Base-by-base conservation (phyloP, 1,140 invertebrate genomes). In the Drosophila cardini region DNA sequence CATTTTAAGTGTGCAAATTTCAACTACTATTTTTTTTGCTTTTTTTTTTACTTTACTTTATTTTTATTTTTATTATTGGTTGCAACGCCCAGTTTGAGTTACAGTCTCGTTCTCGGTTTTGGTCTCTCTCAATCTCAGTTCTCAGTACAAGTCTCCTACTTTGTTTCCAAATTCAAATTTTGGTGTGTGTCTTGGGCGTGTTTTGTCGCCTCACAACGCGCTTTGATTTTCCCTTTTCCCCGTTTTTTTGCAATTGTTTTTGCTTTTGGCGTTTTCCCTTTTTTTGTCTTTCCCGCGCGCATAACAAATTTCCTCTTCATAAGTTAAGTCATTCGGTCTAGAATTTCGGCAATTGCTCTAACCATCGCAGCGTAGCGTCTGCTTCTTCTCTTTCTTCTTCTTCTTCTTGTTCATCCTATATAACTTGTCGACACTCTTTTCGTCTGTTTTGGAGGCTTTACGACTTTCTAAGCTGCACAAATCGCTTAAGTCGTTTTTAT, bases 391-490 rank as follows among this genome's bases (percentile, higher is more conserved):
- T 11, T 26, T 8, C 3, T 6, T 13, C n/a, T 13, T 40, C 16
- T 16, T 36, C 32, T 55, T n/a, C 16, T 9, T 36, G 11, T 15
- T 34, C n/a, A 10, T 56, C 34, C 8, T 16, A 34, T 38, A 18
- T 46, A 13, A 9, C 45, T 46, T 46, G 45, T 9, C 42, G 34
- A 9, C 34, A 6, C 26, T 26, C 21, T n/a, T 10, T 6, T 32
- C 4, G 11, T 26, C 26, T 13, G 2, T 52, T 32, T 26, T 34
- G 34, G 34, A 32, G 52, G n/a, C 34, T 72, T 72, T 72, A 72
- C 63, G 70, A 72, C 63, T 60, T 68, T 68, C 45, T 68, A 72
- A 72, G 70, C 70, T 72, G 46, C 70, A 72, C 55, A 72, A 72
- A 72, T 72, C 55, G 70, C 40, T 60, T 68, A 68, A 72, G 53